Evolutionary conservation across 2,888 invertebrate genomes (phyloP).

Genomic region (Disparrhopalites patrizii): DNA sequence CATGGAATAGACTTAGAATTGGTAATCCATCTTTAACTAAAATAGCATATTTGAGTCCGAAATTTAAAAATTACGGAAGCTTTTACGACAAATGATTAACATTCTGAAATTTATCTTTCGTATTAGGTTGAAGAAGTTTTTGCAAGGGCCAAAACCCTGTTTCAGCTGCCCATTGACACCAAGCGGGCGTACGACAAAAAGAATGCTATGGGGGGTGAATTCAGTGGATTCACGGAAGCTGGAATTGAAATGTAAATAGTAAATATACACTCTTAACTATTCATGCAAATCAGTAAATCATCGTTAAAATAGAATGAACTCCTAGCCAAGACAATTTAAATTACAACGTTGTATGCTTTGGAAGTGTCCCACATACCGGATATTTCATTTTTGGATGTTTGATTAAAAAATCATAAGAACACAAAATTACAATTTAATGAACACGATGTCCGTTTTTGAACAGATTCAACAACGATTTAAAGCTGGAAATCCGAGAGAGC

Average conservation of each 20-base stretch:
- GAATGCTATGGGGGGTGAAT: neutral
- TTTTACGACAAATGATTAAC: no score
- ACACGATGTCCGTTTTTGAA: neutral
- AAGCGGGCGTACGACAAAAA: neutral
- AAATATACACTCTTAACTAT: no score
- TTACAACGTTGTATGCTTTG: no score
- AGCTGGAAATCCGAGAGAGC: neutral
- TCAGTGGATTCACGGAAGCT: neutral
- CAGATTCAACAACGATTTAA: neutral
- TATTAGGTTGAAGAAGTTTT: neutral
- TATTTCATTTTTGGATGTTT: no score
- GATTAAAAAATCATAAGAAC: no score
- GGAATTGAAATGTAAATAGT: neutral
- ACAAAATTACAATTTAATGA: neutral
- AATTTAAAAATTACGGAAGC: neutral
- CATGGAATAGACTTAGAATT: neutral
- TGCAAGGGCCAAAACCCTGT: neutral
- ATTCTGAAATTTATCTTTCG: neutral
- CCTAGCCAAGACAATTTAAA: no score
- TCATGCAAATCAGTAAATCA: no score
- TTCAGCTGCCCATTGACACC: neutral
- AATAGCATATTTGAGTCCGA: neutral
- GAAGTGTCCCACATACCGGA: no score
- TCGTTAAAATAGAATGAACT: no score
- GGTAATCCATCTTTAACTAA: neutral